phyloP scores from a whole-genome alignment of 2,888 invertebrate species.

The Ceraclea dissimilis region DNA sequence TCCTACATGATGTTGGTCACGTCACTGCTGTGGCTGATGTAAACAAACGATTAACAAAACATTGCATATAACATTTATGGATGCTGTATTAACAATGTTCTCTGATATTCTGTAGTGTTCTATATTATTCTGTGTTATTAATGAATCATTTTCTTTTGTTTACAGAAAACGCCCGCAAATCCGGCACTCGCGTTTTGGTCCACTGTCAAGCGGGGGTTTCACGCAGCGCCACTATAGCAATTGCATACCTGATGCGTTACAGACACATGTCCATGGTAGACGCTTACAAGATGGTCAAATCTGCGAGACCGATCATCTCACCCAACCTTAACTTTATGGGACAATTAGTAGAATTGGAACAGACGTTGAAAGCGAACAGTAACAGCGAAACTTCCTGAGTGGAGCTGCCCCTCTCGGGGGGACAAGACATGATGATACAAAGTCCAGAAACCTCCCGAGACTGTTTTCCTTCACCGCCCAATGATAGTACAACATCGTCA shows the following conservation, averaged over 20 bases:
- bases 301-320: slow-evolving; percentile 81
- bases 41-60: no score
- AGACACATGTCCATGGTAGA: slow-evolving; percentile 75
- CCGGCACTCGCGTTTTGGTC: slow-evolving; percentile 59
- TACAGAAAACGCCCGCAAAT: slow-evolving; percentile 24
- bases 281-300: slow-evolving; percentile 80
- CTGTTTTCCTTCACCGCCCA: background rate
- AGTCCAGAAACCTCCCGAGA: background rate
- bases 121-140: background rate
- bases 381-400: slow-evolving; percentile 23
- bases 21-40: no score
- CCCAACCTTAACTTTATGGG: slow-evolving; percentile 94
- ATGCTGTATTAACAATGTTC: no score
- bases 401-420: slow-evolving; percentile 6
- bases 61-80: no score
- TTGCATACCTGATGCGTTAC: slow-evolving; percentile 90
- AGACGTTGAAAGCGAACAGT: slow-evolving; percentile 47
- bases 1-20: no score
- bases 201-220: slow-evolving; percentile 96
- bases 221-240: slow-evolving; percentile 88
- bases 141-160: slow-evolving; percentile 5
- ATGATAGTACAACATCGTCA: background rate
- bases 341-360: slow-evolving; percentile 79
- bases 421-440: no score
- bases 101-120: no score